Evolutionary conservation across 2,888 invertebrate genomes (phyloP).

Genomic region (Drosophila maculinotata): DNA sequence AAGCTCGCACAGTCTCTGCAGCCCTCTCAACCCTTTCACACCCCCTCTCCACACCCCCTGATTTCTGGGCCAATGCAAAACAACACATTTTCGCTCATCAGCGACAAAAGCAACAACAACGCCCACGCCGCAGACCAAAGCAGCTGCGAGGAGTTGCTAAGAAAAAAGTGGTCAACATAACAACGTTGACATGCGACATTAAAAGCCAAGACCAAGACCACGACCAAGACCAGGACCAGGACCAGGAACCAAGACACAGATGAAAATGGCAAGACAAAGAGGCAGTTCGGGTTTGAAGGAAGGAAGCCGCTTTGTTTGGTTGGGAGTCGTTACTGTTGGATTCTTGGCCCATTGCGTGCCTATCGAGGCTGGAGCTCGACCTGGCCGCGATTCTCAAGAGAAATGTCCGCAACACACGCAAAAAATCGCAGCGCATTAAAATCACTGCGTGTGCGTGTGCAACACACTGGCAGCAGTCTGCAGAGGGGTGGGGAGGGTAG

Average conservation of each 20-base stretch:
- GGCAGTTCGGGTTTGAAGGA: not conserved
- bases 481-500: not conserved
- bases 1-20: constrained; percentile 28
- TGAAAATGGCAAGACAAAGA: constrained; percentile 9
- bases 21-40: not conserved
- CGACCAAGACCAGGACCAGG: not conserved
- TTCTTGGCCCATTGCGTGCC: constrained; percentile 57
- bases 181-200: constrained; percentile 79
- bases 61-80: constrained; percentile 16
- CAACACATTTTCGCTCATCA: constrained; percentile 68
- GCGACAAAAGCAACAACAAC: constrained; percentile 40
- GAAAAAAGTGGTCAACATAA: constrained; percentile 72
- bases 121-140: constrained; percentile 46
- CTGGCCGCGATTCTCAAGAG: constrained; percentile 50
- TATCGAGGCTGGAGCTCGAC: constrained; percentile 16
- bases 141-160: constrained; percentile 19
- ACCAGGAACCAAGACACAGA: not conserved
- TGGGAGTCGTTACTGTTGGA: constrained; percentile 7
- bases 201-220: constrained; percentile 50
- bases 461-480: constrained; percentile 11
- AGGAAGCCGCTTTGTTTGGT: constrained; percentile 1
- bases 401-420: constrained; percentile 72
- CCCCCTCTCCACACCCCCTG: not conserved
- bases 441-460: constrained; percentile 73
- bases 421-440: constrained; percentile 76